Evolutionary conservation across 2,797 vertebrate genomes (phyloP), one percentile per base, ranked within the genome.

Genomic region (Centropyge bicolor): DNA sequence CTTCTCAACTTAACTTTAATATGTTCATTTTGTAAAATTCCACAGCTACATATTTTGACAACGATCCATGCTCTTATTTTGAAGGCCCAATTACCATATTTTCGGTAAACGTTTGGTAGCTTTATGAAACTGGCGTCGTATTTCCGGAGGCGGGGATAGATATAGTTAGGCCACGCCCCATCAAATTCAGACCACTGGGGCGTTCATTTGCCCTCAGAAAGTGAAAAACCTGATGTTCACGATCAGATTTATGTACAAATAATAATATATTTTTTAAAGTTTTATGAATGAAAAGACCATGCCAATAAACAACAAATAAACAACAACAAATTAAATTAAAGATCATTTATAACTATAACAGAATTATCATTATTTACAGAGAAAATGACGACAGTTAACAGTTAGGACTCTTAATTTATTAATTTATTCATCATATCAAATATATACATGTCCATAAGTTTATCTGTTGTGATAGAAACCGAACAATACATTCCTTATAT

Each of bases 141-240:
- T 51, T 20, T 89, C 75, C 49, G 57, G 82, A 80, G 87, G 87
- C 59, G 78, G 78, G 3, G 61, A 57, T 31, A 78, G 1, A 16
- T 10, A 0, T 0, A 20, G 1, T 31, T 2, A 78, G 45, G 17
- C 81, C 85, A 72, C 83, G 76, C 85, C 88, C 60, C 1, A 4
- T 24, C 0, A 19, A 57, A 16, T 80, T 78, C 36, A 82, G 2
- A 24, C 69, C 31, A 20, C 8, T 56, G 75, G 55, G 19, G 8
- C 20, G 20, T 83, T 83, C 16, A 70, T 0, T 49, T 22, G 1
- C 5, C 67, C 43, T 61, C 56, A 51, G 55, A 71, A 60, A 75
- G 22, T 1, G 13, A 1, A 57, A 4, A 6, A 48, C 14, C 9
- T 11, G 0, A 60, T 0, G 0, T 19, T 48, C 3, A 64, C 7